Evolutionary conservation across 2,888 invertebrate species (phyloP), one percentile per base, ranked within the genome.

Genomic region (Ochropleura plecta): DNA sequence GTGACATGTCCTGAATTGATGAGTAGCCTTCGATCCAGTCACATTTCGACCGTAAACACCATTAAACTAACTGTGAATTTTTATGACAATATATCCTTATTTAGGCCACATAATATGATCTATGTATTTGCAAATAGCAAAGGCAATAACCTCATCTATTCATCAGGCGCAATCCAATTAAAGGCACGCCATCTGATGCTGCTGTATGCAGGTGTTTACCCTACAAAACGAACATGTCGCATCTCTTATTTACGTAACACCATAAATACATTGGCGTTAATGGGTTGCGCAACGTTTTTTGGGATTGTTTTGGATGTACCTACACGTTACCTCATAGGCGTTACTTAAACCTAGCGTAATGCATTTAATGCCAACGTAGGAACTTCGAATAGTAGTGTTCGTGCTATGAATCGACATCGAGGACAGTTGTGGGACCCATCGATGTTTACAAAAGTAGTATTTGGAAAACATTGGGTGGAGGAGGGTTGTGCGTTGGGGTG

Each of bases 1-100:
- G 90, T 92, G 93, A 94, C 95, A 94, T 88, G 94, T 94, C 92
- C 93, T 94, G 95, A 93, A 95, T 95, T 94, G 91, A 95, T 95
- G 88, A 93, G 79, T 77, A 86, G 78, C 40, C 49, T 66, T 76
- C 73, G 73, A 76, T 81, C 65, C 76, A 69, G 69, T 70, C 67
- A 79, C 83, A 80, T 85, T 85, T 86, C 73, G 83, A 78, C 65
- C 49, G 63, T 63, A 85, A 77, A 70, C 64, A 74, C 77, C 49
- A 71, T 64, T 70, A 48, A 59, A 63, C 30, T 73, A 79, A 80
- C 79, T 71, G 69, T 80, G 46, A n/a, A 55, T 76, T 81, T 80
- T 55, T 76, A 81, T 81, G 60, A 60, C 55, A 48, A 67, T 69
- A 62, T 67, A 59, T 63, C 20, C 44, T 53, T 20, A 53, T 48